Base-by-base conservation (phyloP, 1,140 invertebrate genomes). In the Cotesia typhae region DNA sequence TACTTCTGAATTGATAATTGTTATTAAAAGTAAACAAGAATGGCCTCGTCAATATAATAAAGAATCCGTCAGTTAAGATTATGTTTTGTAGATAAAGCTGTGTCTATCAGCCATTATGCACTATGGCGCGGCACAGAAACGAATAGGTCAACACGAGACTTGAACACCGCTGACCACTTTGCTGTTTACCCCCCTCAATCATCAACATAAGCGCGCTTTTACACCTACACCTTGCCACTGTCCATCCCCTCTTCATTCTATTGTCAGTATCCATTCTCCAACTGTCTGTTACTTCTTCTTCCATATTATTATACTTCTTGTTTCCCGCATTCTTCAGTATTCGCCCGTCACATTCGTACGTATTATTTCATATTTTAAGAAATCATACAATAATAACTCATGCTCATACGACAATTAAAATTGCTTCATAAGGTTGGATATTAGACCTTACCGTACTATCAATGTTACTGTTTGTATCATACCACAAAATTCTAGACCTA, bases 71-170 rank as follows among this genome's bases (percentile, higher is more conserved):
- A 55, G 4, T 65, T 38, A 5, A 52, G 38, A 61, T 20, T 38
- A 7, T 52, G 61, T 64, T 51, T 67, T 68, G n/a, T 7, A 68
- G 73, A 67, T 74, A 67, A 65, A 78, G 75, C 53, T 74, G 74
- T 76, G 76, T 75, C 77, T 80, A 84, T 82, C 80, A 78, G 82
- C 82, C 81, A 86, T 85, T 85, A 86, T 85, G 82, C 80, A 86
- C 84, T 85, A 83, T 79, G 77, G 76, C 60, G 41, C 76, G 78
- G 73, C 77, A 80, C 81, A 80, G 80, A 83, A 83, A 83, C 81
- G 84, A 84, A 86, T 85, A 85, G 84, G 84, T 85, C 84, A 84
- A 82, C 83, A 81, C 79, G 80, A 84, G 79, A 79, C 80, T 78
- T 84, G 83, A 85, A 84, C 83, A 85, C 83, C 85, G 84, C 84